phyloP scores from a whole-genome alignment of 2,797 vertebrate species.

The Aulostomus chinensis region DNA sequence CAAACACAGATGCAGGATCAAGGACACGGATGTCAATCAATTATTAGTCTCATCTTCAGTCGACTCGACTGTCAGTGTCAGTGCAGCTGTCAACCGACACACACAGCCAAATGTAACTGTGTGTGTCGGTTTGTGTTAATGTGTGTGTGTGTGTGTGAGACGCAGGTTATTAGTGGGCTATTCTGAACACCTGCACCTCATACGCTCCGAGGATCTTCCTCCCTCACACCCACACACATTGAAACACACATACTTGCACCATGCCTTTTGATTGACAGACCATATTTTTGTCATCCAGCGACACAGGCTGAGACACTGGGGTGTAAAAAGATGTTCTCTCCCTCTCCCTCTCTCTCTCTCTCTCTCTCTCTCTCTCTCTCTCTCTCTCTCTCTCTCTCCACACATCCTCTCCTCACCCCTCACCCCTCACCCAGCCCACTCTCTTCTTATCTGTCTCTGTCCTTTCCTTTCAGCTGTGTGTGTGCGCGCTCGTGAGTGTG shows the following conservation, averaged over 20 bases:
- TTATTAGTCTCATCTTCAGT: slow-evolving; percentile 49
- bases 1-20: slow-evolving; percentile 30
- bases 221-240: no score
- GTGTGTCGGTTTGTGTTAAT: not conserved
- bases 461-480: slow-evolving; percentile 6
- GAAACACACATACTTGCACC: slow-evolving; percentile 10
- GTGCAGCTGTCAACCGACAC: slow-evolving; percentile 31
- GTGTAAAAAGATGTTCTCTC: slow-evolving; percentile 43
- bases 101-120: slow-evolving; percentile 9
- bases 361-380: no score
- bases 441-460: slow-evolving; percentile 41
- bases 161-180: slow-evolving; percentile 29
- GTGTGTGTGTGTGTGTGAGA: slow-evolving; percentile 16
- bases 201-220: no score
- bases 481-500: slow-evolving; percentile 28
- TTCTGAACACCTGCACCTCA: slow-evolving; percentile 37
- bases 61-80: slow-evolving; percentile 21
- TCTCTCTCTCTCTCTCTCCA: no score
- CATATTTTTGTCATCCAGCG: slow-evolving; percentile 48
- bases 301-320: slow-evolving; percentile 34
- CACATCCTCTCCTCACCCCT: no score
- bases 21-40: slow-evolving; percentile 54
- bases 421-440: slow-evolving; percentile 31
- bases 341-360: slow-evolving; percentile 21
- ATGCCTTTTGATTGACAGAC: slow-evolving; percentile 56